Conservation (phyloP, 2,113 vertebrate genomes). For the Hydrochoerus hydrochaeris region DNA sequence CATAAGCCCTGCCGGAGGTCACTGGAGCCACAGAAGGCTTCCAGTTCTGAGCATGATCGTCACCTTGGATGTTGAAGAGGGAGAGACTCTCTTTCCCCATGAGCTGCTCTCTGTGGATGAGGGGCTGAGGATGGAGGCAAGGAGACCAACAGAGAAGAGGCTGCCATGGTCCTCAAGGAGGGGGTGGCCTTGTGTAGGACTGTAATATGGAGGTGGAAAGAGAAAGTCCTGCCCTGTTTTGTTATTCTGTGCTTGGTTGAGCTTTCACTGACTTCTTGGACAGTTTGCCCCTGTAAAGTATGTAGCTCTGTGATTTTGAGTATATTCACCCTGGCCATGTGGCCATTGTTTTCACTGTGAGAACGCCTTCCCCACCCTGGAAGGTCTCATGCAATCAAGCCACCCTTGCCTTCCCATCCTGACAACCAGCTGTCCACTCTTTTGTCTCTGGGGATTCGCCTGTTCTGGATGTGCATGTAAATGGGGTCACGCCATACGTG, state of each 20-base stretch:
- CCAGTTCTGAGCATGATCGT: neutral
- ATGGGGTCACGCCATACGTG: accelerated
- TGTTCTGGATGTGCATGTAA: neutral
- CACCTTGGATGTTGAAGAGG: neutral
- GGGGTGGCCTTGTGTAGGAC: too few relatives aligned
- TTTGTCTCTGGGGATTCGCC: neutral
- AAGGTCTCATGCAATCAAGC: neutral
- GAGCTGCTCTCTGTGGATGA: too few relatives aligned
- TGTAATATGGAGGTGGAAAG: neutral
- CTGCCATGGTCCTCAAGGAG: too few relatives aligned
- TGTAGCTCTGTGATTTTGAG: neutral
- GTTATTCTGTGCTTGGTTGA: neutral
- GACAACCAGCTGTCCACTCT: neutral
- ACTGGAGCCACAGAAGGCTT: neutral
- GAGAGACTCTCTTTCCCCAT: too few relatives aligned
- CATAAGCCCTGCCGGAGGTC: neutral
- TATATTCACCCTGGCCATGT: neutral
- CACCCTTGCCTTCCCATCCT: neutral
- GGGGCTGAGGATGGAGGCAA: too few relatives aligned
- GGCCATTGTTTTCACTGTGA: neutral
- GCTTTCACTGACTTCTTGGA: neutral
- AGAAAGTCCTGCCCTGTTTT: neutral
- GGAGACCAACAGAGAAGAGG: too few relatives aligned
- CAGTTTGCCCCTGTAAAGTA: neutral
- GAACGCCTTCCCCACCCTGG: neutral